Conservation (phyloP, 2,888 invertebrate species). For the Lapara coniferarum region DNA sequence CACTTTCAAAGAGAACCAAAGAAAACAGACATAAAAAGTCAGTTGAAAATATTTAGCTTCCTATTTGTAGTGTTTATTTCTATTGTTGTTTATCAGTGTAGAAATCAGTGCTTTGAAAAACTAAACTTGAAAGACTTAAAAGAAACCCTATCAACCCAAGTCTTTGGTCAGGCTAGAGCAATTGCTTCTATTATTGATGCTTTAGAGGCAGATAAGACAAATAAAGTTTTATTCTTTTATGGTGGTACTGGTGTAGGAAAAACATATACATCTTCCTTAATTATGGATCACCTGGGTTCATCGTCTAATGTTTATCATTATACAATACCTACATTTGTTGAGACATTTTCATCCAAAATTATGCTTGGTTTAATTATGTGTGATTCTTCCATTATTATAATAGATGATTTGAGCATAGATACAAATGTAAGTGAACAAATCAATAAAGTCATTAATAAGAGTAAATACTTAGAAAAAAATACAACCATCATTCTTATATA, state of each 20-base stretch:
- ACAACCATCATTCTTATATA: slow-evolving; percentile 68
- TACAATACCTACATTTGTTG: slow-evolving; percentile 67
- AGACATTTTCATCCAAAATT: slow-evolving; percentile 59
- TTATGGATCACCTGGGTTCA: slow-evolving; percentile 56
- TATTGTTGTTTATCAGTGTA: slow-evolving; percentile 45
- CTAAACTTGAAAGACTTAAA: slow-evolving; percentile 49
- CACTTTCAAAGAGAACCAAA: slow-evolving; percentile 39
- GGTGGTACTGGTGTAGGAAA: slow-evolving; percentile 79
- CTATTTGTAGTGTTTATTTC: slow-evolving; percentile 47
- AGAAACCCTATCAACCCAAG: slow-evolving; percentile 47
- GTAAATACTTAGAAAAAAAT: slow-evolving; percentile 56
- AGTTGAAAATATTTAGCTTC: slow-evolving; percentile 38
- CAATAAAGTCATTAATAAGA: slow-evolving; percentile 57
- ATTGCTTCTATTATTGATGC: slow-evolving; percentile 52
- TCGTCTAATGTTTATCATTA: slow-evolving; percentile 72
- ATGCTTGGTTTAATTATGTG: slow-evolving; percentile 68
- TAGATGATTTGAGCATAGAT: slow-evolving; percentile 67
- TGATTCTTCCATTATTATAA: slow-evolving; percentile 58
- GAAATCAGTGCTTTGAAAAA: slow-evolving; percentile 58
- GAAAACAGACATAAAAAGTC: slow-evolving; percentile 32
- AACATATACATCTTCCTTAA: slow-evolving; percentile 63
- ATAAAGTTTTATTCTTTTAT: slow-evolving; percentile 67
- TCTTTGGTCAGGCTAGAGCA: slow-evolving; percentile 68
- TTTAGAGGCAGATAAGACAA: slow-evolving; percentile 48
- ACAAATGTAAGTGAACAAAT: slow-evolving; percentile 51